phyloP scores from a whole-genome alignment of 1,140 invertebrate species.

The Drosophila mojavensis region DNA sequence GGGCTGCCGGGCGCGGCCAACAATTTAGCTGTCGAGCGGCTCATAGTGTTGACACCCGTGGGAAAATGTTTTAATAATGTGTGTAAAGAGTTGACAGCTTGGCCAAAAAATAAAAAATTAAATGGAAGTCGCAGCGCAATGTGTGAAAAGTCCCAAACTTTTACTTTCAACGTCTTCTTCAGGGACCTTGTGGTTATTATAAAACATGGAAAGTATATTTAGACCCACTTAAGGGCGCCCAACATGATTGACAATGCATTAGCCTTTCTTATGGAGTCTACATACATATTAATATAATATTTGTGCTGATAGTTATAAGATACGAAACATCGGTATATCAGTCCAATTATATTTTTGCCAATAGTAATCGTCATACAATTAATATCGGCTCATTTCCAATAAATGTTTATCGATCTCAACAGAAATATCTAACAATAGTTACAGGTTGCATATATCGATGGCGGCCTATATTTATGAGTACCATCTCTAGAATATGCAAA shows the following conservation, averaged over 20 bases:
- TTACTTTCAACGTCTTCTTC: constrained; percentile 45
- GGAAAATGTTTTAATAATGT: constrained; percentile 83
- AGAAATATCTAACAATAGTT: not conserved
- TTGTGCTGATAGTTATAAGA: too few species aligned
- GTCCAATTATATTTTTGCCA: too few species aligned
- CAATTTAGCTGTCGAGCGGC: constrained; percentile 17
- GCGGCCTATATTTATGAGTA: not conserved
- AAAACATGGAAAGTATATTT: constrained; percentile 69
- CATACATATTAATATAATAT: too few species aligned
- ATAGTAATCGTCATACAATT: too few species aligned
- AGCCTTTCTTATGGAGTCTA: not conserved
- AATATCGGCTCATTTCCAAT: too few species aligned
- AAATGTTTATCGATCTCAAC: not conserved
- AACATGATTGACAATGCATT: not conserved
- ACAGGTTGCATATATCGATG: not conserved
- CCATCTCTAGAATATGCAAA: not conserved
- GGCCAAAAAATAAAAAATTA: constrained; percentile 11
- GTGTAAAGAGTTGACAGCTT: constrained; percentile 77
- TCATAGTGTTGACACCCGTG: constrained; percentile 78
- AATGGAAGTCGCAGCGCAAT: constrained; percentile 9
- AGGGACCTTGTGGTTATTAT: constrained; percentile 28
- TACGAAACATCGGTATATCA: too few species aligned
- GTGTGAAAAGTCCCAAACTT: constrained; percentile 67
- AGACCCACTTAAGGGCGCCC: not conserved
- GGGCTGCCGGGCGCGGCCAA: not conserved